Evolutionary conservation across 1,140 invertebrate species (phyloP).

Genomic region (Asobara japonica): DNA sequence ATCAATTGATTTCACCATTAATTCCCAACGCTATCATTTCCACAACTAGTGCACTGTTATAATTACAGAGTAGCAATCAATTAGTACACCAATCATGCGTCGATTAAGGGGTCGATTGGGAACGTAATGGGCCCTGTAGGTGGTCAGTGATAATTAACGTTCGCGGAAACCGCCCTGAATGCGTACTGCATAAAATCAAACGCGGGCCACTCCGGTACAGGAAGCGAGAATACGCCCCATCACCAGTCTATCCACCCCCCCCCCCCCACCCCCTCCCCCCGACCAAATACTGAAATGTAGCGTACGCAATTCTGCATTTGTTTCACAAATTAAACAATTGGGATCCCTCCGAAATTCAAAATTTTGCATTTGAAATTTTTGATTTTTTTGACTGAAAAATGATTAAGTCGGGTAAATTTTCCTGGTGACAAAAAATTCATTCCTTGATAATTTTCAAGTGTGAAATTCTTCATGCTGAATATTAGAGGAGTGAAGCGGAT

Average conservation of each 20-base stretch:
- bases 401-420: too few species aligned
- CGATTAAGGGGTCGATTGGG: constrained; percentile 66
- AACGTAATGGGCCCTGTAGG: constrained; percentile 65
- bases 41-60: constrained; percentile 64
- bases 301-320: too few species aligned
- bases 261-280: background rate
- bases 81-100: constrained; percentile 67
- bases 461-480: too few species aligned
- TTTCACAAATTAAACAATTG: too few species aligned
- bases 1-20: constrained; percentile 44
- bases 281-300: too few species aligned
- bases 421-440: too few species aligned
- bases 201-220: constrained; percentile 51
- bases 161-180: constrained; percentile 59
- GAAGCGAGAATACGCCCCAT: constrained; percentile 55
- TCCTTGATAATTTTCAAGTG: too few species aligned
- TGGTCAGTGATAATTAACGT: constrained; percentile 67
- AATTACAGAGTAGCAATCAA: constrained; percentile 68
- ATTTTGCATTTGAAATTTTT: too few species aligned
- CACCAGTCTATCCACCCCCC: background rate
- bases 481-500: too few species aligned
- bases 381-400: too few species aligned
- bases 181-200: constrained; percentile 65
- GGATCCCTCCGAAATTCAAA: too few species aligned
- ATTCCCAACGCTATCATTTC: constrained; percentile 56